Evolutionary conservation across 2,888 invertebrate species (phyloP).

Genomic region (Prenolepis imparis): DNA sequence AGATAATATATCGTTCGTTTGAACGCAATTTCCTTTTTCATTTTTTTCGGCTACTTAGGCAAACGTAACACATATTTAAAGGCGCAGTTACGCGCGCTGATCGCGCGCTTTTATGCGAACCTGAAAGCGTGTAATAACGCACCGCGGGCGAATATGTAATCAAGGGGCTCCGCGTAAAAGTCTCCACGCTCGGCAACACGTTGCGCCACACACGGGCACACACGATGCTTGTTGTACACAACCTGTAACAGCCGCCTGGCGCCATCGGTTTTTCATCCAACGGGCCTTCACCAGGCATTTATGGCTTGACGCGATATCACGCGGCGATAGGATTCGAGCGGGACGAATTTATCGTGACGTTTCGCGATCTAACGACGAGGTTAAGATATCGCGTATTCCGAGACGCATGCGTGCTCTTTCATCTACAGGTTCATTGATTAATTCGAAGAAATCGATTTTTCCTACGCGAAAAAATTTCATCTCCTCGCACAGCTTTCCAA

Average conservation of each 20-base stretch:
- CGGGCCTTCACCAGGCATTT: constrained; percentile 64
- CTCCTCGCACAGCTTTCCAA: not conserved
- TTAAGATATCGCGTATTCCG: not conserved
- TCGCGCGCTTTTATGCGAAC: constrained; percentile 66
- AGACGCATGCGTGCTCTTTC: not conserved
- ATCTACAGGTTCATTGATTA: not conserved
- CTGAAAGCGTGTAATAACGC: constrained; percentile 76
- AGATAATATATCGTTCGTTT: constrained; percentile 24
- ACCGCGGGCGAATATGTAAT: constrained; percentile 76
- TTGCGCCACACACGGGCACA: constrained; percentile 43
- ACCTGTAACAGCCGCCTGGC: constrained; percentile 77
- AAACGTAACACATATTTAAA: constrained; percentile 59
- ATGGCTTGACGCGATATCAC: constrained; percentile 59
- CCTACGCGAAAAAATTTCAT: not conserved
- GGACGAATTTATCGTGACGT: constrained; percentile 63
- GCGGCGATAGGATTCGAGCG: constrained; percentile 63
- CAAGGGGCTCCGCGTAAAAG: constrained; percentile 68
- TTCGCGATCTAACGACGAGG: not conserved
- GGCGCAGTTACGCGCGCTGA: constrained; percentile 60
- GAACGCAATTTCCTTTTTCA: constrained; percentile 55
- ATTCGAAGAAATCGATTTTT: not conserved
- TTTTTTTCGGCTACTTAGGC: constrained; percentile 48
- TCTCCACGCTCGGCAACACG: constrained; percentile 54
- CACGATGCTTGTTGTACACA: constrained; percentile 55
- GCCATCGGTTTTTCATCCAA: constrained; percentile 72